Conservation (phyloP, 1,140 invertebrate genomes). For the Hylaeus anthracinus region DNA sequence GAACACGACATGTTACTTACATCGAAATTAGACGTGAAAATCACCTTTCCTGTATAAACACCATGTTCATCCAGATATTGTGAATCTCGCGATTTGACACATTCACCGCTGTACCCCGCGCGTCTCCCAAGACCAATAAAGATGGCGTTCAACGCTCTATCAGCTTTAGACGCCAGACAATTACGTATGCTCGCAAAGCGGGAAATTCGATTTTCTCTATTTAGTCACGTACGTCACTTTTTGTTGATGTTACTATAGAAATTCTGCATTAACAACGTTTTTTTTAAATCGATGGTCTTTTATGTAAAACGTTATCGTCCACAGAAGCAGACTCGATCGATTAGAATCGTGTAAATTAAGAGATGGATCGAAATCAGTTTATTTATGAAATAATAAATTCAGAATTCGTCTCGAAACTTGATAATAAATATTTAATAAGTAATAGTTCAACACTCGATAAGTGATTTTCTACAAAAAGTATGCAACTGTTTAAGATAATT, state of each 20-base stretch:
- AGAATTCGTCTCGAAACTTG: too few species aligned
- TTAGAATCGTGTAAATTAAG: too few species aligned
- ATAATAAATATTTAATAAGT: too few species aligned
- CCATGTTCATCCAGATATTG: constrained; percentile 32
- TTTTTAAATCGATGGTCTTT: not conserved
- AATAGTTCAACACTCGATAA: too few species aligned
- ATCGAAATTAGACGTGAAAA: constrained; percentile 4
- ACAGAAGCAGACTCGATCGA: too few species aligned
- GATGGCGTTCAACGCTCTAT: constrained; percentile 43
- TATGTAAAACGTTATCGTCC: not conserved
- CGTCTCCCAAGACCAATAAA: constrained; percentile 39
- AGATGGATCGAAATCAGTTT: too few species aligned
- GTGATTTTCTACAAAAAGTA: too few species aligned
- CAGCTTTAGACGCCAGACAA: not conserved
- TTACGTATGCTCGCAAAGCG: not conserved
- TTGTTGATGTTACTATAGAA: not conserved
- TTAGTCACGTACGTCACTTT: constrained; percentile 58
- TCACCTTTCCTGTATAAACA: constrained; percentile 59
- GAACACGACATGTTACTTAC: constrained; percentile 27
- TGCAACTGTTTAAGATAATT: too few species aligned
- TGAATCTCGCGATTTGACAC: constrained; percentile 24
- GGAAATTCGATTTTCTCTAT: constrained; percentile 36
- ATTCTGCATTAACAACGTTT: not conserved
- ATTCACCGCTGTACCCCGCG: constrained; percentile 38
- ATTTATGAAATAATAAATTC: too few species aligned